Evolutionary conservation across 1,140 invertebrate species (phyloP), one percentile per base, ranked within the genome.

Genomic region (Hesperophylax magnus): DNA sequence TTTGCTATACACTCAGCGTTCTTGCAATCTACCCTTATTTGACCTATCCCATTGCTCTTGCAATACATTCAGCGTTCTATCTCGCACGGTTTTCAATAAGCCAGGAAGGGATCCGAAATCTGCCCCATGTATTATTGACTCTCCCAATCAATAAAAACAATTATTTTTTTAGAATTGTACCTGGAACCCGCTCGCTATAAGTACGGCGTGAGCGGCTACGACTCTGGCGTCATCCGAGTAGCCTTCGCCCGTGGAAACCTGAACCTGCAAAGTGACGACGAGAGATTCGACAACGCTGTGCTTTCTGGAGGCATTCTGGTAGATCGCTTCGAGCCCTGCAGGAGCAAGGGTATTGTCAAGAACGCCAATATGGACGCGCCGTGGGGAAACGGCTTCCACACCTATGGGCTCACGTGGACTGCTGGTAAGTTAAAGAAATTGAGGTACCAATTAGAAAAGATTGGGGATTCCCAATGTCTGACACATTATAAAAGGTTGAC

Each of bases 211-310:
- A 85, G 85, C 3, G 87, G 87, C 4, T 93, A 92, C 84, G 87
- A 88, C 52, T 92, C 91, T 6, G 91, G 91, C 3, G 84, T 91
- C 69, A 89, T 91, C 69, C 85, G 90, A 58, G 85, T 92, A 0
- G 91, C 90, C 0, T 92, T 89, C 69, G 85, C 87, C 0, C 86
- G 86, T 71, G 91, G 91, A 20, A 89, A 91, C 84, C 7, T 47
- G 3, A 56, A 54, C 22, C 54, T 67, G 6, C 6, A 77, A 20
- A 24, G 39, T 20, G 20, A 18, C 27, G 39, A 39, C 14, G 52
- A 79, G 54, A 56, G 22, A 14, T 58, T 74, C n/a, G 61, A 56
- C 52, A 81, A 81, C 60, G 31, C n/a, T 1, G 22, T 58, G 15
- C 71, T 83, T 22, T 63, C 53, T 1, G 82, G 76, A 2, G 82